Conservation (phyloP, 2,888 invertebrate genomes). For the Euzetes globulus region DNA sequence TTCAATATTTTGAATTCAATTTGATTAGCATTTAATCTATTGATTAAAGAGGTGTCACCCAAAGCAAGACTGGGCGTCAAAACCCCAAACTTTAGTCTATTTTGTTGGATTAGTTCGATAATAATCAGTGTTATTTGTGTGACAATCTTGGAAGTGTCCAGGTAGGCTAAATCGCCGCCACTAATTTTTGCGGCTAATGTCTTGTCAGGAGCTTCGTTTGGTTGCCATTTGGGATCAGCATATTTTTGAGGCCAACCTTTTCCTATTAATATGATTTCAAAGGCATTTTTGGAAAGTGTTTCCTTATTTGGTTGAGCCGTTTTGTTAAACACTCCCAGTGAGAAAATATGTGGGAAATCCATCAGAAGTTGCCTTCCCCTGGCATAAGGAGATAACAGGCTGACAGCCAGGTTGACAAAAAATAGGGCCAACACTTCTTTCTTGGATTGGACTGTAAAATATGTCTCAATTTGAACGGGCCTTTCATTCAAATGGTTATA, state of each 20-base stretch:
- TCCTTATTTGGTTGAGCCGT: conserved; percentile 54
- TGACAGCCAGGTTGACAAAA: conserved; percentile 58
- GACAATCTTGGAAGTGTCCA: conserved; percentile 65
- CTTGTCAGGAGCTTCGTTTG: conserved; percentile 57
- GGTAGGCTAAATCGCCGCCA: conserved; percentile 69
- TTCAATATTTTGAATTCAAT: conserved; percentile 10
- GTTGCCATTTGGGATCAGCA: conserved; percentile 54
- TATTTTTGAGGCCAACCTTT: conserved; percentile 67
- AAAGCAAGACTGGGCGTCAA: conserved; percentile 77
- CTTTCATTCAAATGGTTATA: conserved; percentile 60
- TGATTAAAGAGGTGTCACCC: conserved; percentile 65
- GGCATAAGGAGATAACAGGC: conserved; percentile 56
- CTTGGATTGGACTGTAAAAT: conserved; percentile 57
- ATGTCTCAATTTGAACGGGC: conserved; percentile 71
- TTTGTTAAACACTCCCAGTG: conserved; percentile 60
- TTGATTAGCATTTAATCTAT: conserved; percentile 62
- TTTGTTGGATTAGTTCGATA: conserved; percentile 58
- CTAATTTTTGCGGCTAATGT: conserved; percentile 59
- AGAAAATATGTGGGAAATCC: conserved; percentile 63
- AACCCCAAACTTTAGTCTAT: conserved; percentile 66
- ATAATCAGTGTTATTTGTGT: conserved; percentile 66
- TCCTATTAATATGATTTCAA: conserved; percentile 54
- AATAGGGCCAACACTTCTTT: conserved; percentile 52
- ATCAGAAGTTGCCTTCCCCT: conserved; percentile 60
- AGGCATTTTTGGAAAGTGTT: conserved; percentile 48